These are phyloP conservation scores for Brachionus plicatilis DNA, from an alignment of 1,140 invertebrate species.

Conservation along the genomic window DNA sequence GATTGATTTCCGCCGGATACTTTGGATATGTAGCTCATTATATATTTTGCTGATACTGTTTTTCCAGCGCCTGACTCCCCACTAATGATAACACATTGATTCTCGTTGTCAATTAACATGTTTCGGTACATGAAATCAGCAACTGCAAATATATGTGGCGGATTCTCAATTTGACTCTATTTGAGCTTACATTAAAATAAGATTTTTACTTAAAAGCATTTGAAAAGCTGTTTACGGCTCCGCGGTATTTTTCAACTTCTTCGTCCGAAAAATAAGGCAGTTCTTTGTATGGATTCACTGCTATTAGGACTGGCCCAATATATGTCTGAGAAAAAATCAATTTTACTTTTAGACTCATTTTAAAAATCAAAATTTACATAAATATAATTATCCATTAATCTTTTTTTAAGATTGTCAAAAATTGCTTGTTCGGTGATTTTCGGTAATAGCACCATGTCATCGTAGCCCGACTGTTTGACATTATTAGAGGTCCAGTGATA, in stretches of 20 bases:
- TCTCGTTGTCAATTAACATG: slow-evolving; percentile 83
- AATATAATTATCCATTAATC: slow-evolving; percentile 69
- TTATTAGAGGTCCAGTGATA: slow-evolving; percentile 73
- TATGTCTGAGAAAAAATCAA: slow-evolving; percentile 62
- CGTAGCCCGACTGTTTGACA: slow-evolving; percentile 69
- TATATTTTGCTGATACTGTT: slow-evolving; percentile 72
- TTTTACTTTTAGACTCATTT: not conserved
- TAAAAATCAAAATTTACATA: slow-evolving; percentile 59
- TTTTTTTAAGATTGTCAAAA: slow-evolving; percentile 69
- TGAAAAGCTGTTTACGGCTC: slow-evolving; percentile 72
- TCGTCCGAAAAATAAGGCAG: slow-evolving; percentile 76
- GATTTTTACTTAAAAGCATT: slow-evolving; percentile 74
- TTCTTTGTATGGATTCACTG: slow-evolving; percentile 74
- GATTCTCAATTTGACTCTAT: slow-evolving; percentile 66
- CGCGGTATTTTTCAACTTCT: slow-evolving; percentile 9
- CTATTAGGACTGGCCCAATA: slow-evolving; percentile 73
- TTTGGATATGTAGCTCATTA: slow-evolving; percentile 69
- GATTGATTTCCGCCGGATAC: slow-evolving; percentile 42
- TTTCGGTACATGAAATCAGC: slow-evolving; percentile 92
- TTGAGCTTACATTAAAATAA: slow-evolving; percentile 37
- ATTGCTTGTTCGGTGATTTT: slow-evolving; percentile 68
- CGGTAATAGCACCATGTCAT: slow-evolving; percentile 73
- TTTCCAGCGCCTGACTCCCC: slow-evolving; percentile 75
- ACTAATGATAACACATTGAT: slow-evolving; percentile 72
- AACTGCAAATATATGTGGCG: slow-evolving; percentile 95